A percentile compares a stretch with the other conserved stretches of the same genome.
phyloP scores from a whole-genome alignment of 1,140 invertebrate genomes.

The Drosophila pallidifrons region DNA sequence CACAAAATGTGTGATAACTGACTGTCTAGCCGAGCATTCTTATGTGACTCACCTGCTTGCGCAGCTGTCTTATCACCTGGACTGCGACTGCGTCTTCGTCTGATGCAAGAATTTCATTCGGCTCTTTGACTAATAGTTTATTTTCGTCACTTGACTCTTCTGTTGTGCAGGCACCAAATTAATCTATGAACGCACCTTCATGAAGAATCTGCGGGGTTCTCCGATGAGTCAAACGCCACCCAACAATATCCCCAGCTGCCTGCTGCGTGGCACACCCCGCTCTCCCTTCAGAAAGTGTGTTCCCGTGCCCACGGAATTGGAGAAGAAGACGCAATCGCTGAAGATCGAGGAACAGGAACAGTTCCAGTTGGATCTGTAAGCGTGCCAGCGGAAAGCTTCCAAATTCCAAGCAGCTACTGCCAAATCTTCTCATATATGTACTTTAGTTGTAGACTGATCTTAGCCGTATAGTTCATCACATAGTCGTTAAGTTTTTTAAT shows the following conservation, averaged over 20 bases:
- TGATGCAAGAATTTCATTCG: conserved; percentile 54
- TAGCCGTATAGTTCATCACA: conserved; percentile 27
- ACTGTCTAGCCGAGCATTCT: conserved; percentile 3
- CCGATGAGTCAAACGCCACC: conserved; percentile 95
- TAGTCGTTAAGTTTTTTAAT: conserved; percentile 10
- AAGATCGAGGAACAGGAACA: conserved; percentile 84
- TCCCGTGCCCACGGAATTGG: conserved; percentile 65
- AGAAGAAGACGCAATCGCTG: conserved; percentile 64
- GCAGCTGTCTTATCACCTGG: conserved; percentile 37
- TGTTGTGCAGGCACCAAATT: conserved; percentile 93
- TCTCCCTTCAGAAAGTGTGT: conserved; percentile 81
- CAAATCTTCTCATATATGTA: conserved; percentile 53
- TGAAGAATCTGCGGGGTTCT: conserved; percentile 94
- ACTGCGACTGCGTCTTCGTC: conserved; percentile 51
- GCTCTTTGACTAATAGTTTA: conserved; percentile 85
- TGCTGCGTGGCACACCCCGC: conserved; percentile 85
- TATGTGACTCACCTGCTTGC: conserved; percentile 15
- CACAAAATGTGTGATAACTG: conserved; percentile 28
- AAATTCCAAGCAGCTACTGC: conserved; percentile 70
- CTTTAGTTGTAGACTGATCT: conserved; percentile 1
- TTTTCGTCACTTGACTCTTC: conserved; percentile 84
- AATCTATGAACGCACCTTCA: conserved; percentile 94
- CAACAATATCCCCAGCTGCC: conserved; percentile 89
- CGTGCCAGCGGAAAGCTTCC: background rate
- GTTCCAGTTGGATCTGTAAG: conserved; percentile 82